phyloP scores from a whole-genome alignment of 1,140 invertebrate species.

The Tetraneura akinire region DNA sequence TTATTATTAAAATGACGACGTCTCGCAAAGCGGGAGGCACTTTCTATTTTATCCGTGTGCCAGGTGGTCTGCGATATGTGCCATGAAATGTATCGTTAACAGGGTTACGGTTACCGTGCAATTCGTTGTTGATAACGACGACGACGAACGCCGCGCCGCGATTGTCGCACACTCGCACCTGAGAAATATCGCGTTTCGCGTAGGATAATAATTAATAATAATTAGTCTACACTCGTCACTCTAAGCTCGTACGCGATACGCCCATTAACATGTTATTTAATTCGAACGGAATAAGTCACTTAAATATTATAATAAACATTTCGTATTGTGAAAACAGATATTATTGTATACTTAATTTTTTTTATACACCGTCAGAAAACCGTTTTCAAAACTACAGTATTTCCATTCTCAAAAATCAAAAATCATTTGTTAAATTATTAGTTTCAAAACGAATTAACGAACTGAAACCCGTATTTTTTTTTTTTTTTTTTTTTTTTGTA shows the following conservation, averaged over 20 bases:
- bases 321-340: too few relatives aligned
- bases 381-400: too few relatives aligned
- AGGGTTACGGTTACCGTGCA: neutral
- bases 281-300: neutral
- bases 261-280: neutral
- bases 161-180: slow-evolving; percentile 14
- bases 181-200: neutral
- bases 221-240: neutral
- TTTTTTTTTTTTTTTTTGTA: too few relatives aligned
- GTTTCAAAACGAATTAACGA: too few relatives aligned
- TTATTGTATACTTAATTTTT: too few relatives aligned
- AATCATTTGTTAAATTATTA: too few relatives aligned
- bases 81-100: neutral
- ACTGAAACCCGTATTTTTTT: too few relatives aligned
- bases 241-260: too few relatives aligned
- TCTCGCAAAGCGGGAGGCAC: neutral
- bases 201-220: too few relatives aligned
- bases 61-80: neutral
- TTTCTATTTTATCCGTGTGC: neutral
- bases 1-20: too few relatives aligned
- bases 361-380: neutral
- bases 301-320: too few relatives aligned
- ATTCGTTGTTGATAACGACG: neutral
- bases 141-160: neutral
- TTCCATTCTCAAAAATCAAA: too few relatives aligned